Evolutionary conservation across 2,797 vertebrate species (phyloP), one percentile per base, ranked within the genome.

Genomic region (Graptemys geographica): DNA sequence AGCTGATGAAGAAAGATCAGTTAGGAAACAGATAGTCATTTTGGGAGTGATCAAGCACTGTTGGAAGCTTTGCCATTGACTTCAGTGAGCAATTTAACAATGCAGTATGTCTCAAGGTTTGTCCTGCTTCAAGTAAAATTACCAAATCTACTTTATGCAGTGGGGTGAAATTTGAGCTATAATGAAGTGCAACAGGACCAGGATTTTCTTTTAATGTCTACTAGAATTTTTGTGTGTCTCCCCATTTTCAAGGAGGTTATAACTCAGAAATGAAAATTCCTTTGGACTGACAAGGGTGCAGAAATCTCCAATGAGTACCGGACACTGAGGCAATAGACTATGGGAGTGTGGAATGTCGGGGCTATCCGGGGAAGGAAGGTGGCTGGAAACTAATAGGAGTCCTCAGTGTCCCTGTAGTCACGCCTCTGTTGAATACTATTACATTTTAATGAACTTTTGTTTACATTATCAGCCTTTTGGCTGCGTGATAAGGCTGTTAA

Each of bases 401-500:
- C 82, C 49, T 74, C 65, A 88, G 76, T 91, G 94, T 92, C 89
- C 91, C 80, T 89, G 37, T 44, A 86, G 33, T 85, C 85, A 92
- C 37, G 86, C 53, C 57, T 96, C 86, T 94, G 72, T 83, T 91
- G 87, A 94, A 96, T 81, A 92, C 53, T 90, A 94, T 93, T 95
- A 93, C 74, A 44, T 94, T 86, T 95, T 96, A 96, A 90, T 87
- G 84, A 96, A 79, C 4, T 74, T 92, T 94, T 96, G 92, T 97
- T 96, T 97, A 96, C 19, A 81, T 81, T 91, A 86, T 88, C 89
- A 87, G 56, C 59, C 84, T 94, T 97, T 97, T 95, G 96, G 96
- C 92, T 97, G 56, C 94, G 87, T 91, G 96, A 92, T 92, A 90
- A 98, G 81, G 84, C 78, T 89, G 91, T 96, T 97, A 95, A 97